Base-by-base conservation (phyloP, 2,113 vertebrate genomes). In the Mandrillus leucophaeus region DNA sequence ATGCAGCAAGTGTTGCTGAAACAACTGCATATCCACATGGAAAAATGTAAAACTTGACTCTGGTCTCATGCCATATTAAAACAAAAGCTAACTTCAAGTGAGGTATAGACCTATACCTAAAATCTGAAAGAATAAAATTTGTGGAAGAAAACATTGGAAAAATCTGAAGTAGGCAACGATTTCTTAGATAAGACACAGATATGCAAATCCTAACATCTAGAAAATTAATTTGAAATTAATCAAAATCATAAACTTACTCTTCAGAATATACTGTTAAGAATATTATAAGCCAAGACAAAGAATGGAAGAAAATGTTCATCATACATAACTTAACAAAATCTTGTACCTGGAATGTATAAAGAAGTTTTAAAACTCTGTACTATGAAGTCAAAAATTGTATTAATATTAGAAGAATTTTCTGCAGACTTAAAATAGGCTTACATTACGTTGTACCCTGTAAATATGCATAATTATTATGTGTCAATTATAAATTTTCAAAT, bases 211-310 rank as follows among this genome's bases (percentile, higher is more conserved):
- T 38, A 92, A 78, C 55, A 43, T 23, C 75, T 72, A n/a, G 59
- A 70, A 57, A 78, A 32, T 52, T 83, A 68, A 91, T 91, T 90
- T 92, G n/a, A 52, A 92, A 75, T 90, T 82, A 43, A 93, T 76
- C 18, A 66, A 55, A 80, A 76, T 83, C n/a, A 13, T 79, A 64
- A 35, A 57, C 25, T 48, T 76, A 12, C 18, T 84, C 55, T 95
- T 90, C 20, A 43, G 48, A 75, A 59, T 48, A 48, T 5, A 38
- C n/a, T 66, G 0, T 55, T 81, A 87, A 75, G 92, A 83, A 83
- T 92, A 55, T n/a, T n/a, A 88, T 85, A 72, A 85, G 52, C 2
- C 7, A 66, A 91, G 35, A 55, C 27, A 57, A 25, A 76, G 25
- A 70, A 57, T 38, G 27, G 55, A 76, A 83, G 50, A 76, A 23